Evolutionary conservation across 2,797 vertebrate genomes (phyloP).

Genomic region (Pangasius larnaudii): DNA sequence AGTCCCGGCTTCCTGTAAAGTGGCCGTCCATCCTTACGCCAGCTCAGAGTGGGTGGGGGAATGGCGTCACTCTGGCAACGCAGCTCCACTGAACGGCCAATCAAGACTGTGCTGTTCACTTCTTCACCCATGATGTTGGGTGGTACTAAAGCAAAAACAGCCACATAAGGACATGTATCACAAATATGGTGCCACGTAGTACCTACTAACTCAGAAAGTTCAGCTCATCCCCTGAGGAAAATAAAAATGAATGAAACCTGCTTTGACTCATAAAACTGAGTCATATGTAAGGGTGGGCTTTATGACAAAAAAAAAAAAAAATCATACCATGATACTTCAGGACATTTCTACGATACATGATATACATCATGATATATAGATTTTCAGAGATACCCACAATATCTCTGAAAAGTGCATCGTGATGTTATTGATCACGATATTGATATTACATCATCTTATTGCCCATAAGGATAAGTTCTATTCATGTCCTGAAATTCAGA

Average conservation of each 20-base stretch:
- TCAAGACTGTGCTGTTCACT: conserved; percentile 86
- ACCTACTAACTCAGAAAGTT: background rate
- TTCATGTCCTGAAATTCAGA: too few relatives aligned
- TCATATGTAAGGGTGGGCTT: background rate
- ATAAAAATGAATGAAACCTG: background rate
- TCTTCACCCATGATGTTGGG: conserved; percentile 95
- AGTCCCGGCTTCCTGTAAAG: conserved; percentile 85
- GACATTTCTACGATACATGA: background rate
- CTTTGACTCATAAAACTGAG: background rate
- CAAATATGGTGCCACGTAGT: background rate
- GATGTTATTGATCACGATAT: background rate
- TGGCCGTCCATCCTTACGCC: conserved; percentile 87
- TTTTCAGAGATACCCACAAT: too few relatives aligned
- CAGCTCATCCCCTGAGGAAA: background rate
- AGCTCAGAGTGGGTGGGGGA: conserved; percentile 84
- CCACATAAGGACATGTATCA: background rate
- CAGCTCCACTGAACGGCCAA: conserved; percentile 81
- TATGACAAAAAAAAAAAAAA: background rate
- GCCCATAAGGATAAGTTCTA: too few relatives aligned
- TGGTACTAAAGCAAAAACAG: conserved; percentile 77
- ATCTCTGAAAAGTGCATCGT: background rate
- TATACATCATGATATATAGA: background rate
- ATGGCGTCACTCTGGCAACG: conserved; percentile 87
- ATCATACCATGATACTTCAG: background rate
- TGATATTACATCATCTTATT: too few relatives aligned